Evolutionary conservation across 1,140 invertebrate genomes (phyloP), one percentile per base, ranked within the genome.

Genomic region (Ephestia elutella): DNA sequence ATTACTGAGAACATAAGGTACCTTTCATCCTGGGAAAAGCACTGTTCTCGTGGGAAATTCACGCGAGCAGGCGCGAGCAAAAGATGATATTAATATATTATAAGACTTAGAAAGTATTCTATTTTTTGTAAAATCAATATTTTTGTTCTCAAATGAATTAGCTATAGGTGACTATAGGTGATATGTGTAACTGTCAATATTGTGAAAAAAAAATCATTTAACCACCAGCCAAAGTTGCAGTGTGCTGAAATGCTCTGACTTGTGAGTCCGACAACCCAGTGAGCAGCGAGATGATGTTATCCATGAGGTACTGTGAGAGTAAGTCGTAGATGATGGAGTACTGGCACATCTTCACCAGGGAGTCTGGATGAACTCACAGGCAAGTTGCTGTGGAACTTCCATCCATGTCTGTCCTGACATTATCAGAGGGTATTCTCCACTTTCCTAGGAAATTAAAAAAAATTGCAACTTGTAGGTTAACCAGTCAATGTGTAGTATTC

Each of bases 281-380:
- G 9, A 99, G 90, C 21, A 99, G 90, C 0, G 98, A 99, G 68
- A 99, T 99, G 7, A 99, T 94, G 86, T 98, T 99, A 82, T 99
- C 98, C 97, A 99, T 99, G 38, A 99, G 90, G 86, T 97, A 99
- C 78, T 99, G 97, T n/a, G n/a, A n/a, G n/a, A n/a, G n/a, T n/a
- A n/a, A n/a, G 90, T 99, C 99, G 78, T 99, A 99, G 73, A 99
- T 99, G 59, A 99, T 99, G 49, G 96, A 98, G 89, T 99, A 98
- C 85, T 99, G 98, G 80, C 98, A 99, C 85, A 99, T 97, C 61
- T 97, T 95, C 17, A 99, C 97, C 32, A 99, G 89, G n/a, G n/a
- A 2, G 96, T 95, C 88, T 98, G 96, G 11, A 99, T 96, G 90
- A 99, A 99, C 82, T 99, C 98, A 85, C 97, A 98, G 81, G n/a